Evolutionary conservation across 2,888 invertebrate species (phyloP).

Genomic region (Cataglyphis altisquamis): DNA sequence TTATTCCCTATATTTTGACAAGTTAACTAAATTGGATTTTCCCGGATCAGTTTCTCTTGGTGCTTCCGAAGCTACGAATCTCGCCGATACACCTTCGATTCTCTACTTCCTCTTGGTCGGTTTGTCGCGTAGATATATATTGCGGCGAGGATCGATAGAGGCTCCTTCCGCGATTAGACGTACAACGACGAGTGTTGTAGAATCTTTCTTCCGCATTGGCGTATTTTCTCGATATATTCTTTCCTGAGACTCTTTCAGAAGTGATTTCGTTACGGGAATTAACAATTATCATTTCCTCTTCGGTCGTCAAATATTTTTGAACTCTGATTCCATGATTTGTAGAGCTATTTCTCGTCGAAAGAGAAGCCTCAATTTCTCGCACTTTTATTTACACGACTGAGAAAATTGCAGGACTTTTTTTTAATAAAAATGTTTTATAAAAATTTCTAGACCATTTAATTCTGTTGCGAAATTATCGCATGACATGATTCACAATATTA

Average conservation of each 20-base stretch:
- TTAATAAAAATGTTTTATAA: not conserved
- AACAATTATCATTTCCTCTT: not conserved
- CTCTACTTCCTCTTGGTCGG: slow-evolving; percentile 15
- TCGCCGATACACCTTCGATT: slow-evolving; percentile 35
- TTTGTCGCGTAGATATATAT: slow-evolving; percentile 38
- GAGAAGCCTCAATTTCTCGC: not conserved
- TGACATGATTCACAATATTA: not conserved
- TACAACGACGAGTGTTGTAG: slow-evolving; percentile 52
- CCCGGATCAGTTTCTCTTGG: slow-evolving; percentile 34
- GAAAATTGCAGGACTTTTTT: not conserved
- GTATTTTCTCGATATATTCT: slow-evolving; percentile 42
- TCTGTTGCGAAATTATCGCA: not conserved
- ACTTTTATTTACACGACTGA: not conserved
- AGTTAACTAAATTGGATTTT: slow-evolving; percentile 45
- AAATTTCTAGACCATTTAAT: not conserved
- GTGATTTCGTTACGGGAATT: not conserved
- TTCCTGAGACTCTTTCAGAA: not conserved
- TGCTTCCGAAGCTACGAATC: slow-evolving; percentile 35
- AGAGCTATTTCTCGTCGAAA: not conserved
- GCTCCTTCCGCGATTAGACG: slow-evolving; percentile 56
- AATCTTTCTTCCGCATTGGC: slow-evolving; percentile 58
- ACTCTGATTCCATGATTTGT: not conserved
- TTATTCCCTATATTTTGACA: slow-evolving; percentile 21
- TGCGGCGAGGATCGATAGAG: slow-evolving; percentile 58
- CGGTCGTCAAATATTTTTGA: not conserved